phyloP scores from a whole-genome alignment of 2,113 vertebrate species.

The Phylloscopus trochiloides region DNA sequence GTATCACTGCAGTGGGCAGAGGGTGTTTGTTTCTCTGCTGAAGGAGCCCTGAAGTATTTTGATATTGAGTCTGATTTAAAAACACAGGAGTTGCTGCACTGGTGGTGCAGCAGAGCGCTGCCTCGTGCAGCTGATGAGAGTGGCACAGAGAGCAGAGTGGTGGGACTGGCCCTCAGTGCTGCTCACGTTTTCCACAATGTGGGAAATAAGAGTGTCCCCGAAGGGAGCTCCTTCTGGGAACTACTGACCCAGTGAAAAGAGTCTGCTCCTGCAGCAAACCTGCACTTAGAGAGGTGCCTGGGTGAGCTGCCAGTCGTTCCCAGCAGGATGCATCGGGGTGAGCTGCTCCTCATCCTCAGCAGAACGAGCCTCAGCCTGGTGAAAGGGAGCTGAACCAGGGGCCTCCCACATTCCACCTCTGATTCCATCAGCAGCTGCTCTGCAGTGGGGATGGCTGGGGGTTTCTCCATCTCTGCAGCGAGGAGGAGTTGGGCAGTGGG shows the following conservation, averaged over 20 bases:
- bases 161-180: not conserved
- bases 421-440: not conserved
- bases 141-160: not conserved
- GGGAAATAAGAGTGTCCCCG: not conserved
- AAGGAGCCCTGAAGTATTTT: not conserved
- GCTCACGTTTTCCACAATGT: not conserved
- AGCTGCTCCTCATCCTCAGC: not conserved
- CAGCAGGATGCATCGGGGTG: not conserved
- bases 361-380: not conserved
- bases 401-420: fast-evolving
- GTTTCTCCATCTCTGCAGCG: not conserved
- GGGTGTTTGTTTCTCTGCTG: not conserved
- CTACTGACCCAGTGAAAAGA: not conserved
- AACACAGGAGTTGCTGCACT: not conserved
- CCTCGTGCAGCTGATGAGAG: not conserved
- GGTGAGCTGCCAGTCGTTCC: not conserved
- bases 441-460: not conserved
- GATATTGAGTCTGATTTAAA: not conserved
- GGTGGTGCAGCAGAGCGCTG: not conserved
- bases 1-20: not conserved
- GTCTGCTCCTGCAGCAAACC: not conserved
- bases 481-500: not conserved
- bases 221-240: not conserved
- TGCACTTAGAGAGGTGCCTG: not conserved
- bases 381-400: not conserved